Evolutionary conservation across 2,113 vertebrate genomes (phyloP), one percentile per base, ranked within the genome.

Genomic region (Ardeotis arabs): DNA sequence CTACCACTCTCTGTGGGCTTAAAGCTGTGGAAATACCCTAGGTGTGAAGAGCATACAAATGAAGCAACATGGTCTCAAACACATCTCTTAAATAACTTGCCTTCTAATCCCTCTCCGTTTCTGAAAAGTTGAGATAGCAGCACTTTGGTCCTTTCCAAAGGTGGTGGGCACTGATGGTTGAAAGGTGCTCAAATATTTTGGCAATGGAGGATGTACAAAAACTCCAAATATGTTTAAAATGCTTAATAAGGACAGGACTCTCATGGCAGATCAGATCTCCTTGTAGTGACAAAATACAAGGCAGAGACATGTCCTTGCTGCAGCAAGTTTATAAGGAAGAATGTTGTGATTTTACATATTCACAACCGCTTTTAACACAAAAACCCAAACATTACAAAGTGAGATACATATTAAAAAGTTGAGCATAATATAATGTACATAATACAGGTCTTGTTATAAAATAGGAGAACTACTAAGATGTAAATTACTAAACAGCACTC

Each of bases 371-470:
- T 60, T 50, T 59, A 88, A 63, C 8, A 27, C 15, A 81, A 69
- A 66, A 23, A 0, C 4, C 6, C 11, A 47, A 88, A 69, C 19
- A n/a, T 80, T 68, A 41, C 29, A 8, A 79, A 75, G 23, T 35
- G 28, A 94, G 33, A 72, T 12, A 67, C 7, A 55, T 28, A 49
- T 7, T 35, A 58, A 81, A 89, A 29, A 5, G 16, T 58, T 84
- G 64, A 81, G 37, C 18, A 63, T 59, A 70, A 56, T 21, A 53
- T 6, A 66, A 7, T 68, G 16, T 68, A 76, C 0, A 0, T 20
- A 59, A 94, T 35, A 23, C 8, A 85, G 28, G 18, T 44, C 8
- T 60, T 68, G 58, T 73, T 58, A 50, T 22, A 39, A 69, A 91
- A 75, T 6, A 84, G 66, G 73, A 68, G 78, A 63, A 18, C 16